A percentile compares a stretch with the other conserved stretches of the same genome.
Conservation (phyloP, 2,113 vertebrate genomes). For the Nesoenas mayeri region DNA sequence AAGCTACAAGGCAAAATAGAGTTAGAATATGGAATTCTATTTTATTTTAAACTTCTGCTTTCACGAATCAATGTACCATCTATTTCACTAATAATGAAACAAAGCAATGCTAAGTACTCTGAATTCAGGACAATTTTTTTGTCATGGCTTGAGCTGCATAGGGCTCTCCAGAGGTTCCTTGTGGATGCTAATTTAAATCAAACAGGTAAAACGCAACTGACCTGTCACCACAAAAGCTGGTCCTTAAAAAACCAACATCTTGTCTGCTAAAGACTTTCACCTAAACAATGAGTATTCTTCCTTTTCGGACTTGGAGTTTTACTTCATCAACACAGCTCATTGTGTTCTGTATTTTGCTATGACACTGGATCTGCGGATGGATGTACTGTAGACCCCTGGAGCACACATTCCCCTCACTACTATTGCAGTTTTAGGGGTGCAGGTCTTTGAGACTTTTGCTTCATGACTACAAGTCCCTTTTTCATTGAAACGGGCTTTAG, state of each 20-base stretch:
- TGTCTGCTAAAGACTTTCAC: neutral
- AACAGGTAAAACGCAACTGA: neutral
- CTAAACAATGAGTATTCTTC: neutral
- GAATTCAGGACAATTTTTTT: neutral
- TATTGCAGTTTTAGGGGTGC: neutral
- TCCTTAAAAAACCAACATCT: neutral
- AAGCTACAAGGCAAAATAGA: neutral
- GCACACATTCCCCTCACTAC: neutral
- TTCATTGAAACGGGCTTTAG: neutral
- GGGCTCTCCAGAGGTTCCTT: neutral
- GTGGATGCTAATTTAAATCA: neutral
- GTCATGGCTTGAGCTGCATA: neutral
- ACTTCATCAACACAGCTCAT: neutral
- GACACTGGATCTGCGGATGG: neutral
- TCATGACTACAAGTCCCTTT: neutral
- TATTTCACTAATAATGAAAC: neutral
- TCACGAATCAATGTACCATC: neutral
- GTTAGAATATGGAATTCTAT: neutral
- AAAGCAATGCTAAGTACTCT: neutral
- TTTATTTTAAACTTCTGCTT: neutral
- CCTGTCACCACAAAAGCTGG: neutral
- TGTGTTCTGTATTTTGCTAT: neutral
- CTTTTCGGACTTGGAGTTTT: neutral
- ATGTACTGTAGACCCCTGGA: neutral
- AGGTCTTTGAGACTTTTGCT: neutral